Conservation (phyloP, 1,140 invertebrate species). For the Tetragnatha versicolor region DNA sequence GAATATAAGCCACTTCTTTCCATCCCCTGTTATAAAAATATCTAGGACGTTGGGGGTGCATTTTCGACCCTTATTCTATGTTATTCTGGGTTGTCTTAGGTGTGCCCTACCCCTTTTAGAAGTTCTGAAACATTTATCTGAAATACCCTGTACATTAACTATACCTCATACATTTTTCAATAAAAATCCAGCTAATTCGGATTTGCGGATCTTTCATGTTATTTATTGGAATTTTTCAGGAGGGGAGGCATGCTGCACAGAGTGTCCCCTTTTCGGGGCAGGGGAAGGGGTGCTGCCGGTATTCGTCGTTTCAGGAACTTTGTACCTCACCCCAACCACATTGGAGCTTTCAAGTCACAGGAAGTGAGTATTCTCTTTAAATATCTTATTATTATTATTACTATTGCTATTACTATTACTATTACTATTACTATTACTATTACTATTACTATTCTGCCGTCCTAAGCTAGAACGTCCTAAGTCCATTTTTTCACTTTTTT, state of each 20-base stretch:
- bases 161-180: not conserved
- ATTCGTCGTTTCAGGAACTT: constrained; percentile 29
- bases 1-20: too few relatives aligned
- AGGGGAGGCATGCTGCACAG: constrained; percentile 10
- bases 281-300: constrained; percentile 39
- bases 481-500: too few relatives aligned
- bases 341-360: constrained; percentile 13
- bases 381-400: not conserved
- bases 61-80: too few relatives aligned
- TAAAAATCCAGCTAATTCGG: not conserved
- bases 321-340: not conserved
- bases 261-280: not conserved
- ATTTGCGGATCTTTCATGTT: not conserved
- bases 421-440: too few relatives aligned
- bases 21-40: too few relatives aligned
- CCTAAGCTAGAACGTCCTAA: too few relatives aligned
- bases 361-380: constrained; percentile 6
- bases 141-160: too few relatives aligned
- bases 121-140: too few relatives aligned
- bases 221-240: constrained; percentile 6
- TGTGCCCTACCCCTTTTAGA: too few relatives aligned
- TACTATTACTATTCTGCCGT: too few relatives aligned
- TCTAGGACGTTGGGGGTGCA: too few relatives aligned
- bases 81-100: too few relatives aligned
- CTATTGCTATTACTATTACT: not conserved